These are phyloP conservation scores for Drosophila kanekoi DNA, from an alignment of 2,888 invertebrate species.

Conservation along the genomic window DNA sequence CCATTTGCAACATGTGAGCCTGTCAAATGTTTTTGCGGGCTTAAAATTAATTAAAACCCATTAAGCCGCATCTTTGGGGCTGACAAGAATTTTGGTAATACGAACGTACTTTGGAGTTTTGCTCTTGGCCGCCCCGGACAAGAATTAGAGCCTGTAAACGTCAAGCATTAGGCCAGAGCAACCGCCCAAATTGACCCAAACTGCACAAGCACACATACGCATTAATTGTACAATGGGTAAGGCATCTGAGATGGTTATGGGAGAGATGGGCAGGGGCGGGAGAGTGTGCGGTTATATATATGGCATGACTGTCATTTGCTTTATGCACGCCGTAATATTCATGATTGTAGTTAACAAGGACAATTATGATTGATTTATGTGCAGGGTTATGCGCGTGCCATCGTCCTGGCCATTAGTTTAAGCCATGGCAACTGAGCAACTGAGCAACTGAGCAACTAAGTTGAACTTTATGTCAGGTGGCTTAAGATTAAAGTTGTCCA, in stretches of 20 bases:
- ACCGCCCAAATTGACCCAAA: conserved; percentile 43
- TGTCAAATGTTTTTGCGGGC: conserved; percentile 59
- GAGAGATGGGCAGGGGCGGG: not conserved
- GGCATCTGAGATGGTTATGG: conserved; percentile 20
- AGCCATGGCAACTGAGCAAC: conserved; percentile 36
- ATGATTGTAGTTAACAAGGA: conserved; percentile 82
- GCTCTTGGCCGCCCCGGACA: conserved; percentile 39
- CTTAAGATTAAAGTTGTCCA: conserved; percentile 49
- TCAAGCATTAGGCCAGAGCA: conserved; percentile 29
- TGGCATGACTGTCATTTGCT: conserved; percentile 79
- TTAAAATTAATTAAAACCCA: conserved; percentile 75
- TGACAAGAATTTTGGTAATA: conserved; percentile 34
- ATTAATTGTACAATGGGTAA: conserved; percentile 30
- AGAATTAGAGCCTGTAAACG: conserved; percentile 68
- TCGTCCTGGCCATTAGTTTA: conserved; percentile 53
- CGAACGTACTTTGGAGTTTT: conserved; percentile 18
- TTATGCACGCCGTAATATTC: conserved; percentile 78
- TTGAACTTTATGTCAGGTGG: conserved; percentile 53
- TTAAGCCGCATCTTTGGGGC: conserved; percentile 61
- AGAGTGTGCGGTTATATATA: conserved; percentile 49
- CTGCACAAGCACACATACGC: conserved; percentile 29
- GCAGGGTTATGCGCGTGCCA: conserved; percentile 56
- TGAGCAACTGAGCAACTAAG: conserved; percentile 48
- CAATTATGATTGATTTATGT: conserved; percentile 80
- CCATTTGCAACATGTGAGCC: conserved; percentile 43